These are phyloP conservation scores for Andrena chrysosceles DNA, from an alignment of 2,888 invertebrate species.

Conservation along the genomic window DNA sequence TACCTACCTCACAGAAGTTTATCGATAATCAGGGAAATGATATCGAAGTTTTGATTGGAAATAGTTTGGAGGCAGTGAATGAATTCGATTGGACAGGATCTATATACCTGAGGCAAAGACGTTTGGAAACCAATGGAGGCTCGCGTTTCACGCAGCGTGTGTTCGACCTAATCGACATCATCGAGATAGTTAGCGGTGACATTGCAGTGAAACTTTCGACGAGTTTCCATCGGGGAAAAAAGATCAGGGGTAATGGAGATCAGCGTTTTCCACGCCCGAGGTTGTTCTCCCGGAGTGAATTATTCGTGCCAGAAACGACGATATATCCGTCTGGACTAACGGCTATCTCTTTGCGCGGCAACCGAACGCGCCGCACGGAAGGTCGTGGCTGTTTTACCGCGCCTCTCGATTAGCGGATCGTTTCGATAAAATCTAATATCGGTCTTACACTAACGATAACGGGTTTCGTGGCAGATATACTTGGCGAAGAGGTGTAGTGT, in stretches of 20 bases:
- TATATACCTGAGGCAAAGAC: neutral
- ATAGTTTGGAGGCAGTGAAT: no score
- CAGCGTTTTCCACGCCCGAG: constrained; percentile 73
- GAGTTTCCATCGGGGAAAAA: constrained; percentile 67
- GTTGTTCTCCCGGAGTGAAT: constrained; percentile 63
- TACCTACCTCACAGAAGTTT: no score
- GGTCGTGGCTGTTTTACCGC: constrained; percentile 7
- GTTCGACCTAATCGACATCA: constrained; percentile 48
- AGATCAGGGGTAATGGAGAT: constrained; percentile 62
- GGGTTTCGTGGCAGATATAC: constrained; percentile 2
- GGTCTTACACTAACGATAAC: neutral
- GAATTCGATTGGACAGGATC: neutral
- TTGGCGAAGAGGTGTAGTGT: neutral
- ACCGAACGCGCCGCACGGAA: neutral
- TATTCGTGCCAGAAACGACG: constrained; percentile 66
- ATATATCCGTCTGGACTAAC: constrained; percentile 38
- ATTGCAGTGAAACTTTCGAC: constrained; percentile 69
- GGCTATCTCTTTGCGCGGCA: constrained; percentile 54
- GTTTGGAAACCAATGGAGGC: constrained; percentile 2
- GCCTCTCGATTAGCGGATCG: constrained; percentile 36
- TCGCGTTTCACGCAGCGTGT: constrained; percentile 37
- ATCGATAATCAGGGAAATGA: no score
- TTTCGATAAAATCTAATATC: constrained; percentile 24
- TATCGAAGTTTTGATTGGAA: no score
- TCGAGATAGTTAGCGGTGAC: constrained; percentile 59